These are phyloP conservation scores for Sorex fumeus DNA, from an alignment of 2,113 vertebrate genomes.

Conservation along the genomic window DNA sequence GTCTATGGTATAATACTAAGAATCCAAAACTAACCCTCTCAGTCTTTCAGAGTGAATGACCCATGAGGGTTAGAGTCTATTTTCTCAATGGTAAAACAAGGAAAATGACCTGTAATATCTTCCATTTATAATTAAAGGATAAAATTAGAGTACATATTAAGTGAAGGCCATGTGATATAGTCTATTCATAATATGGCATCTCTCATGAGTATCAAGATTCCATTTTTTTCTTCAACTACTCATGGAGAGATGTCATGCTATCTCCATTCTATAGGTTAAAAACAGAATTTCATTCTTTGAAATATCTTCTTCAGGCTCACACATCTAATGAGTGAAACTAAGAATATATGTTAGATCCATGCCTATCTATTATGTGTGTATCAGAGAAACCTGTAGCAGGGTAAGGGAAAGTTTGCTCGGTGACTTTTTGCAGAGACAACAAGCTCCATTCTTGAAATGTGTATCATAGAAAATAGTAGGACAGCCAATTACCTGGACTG, in stretches of 20 bases:
- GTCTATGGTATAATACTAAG: not conserved
- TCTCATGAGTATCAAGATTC: not conserved
- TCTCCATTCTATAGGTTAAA: not conserved
- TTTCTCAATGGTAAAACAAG: not conserved
- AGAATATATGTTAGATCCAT: no score
- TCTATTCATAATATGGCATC: not conserved
- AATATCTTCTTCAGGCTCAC: not conserved
- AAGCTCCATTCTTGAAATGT: not conserved
- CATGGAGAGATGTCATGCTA: not conserved
- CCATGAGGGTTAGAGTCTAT: not conserved
- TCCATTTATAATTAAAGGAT: not conserved
- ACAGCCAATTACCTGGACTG: not conserved
- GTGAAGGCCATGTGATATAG: no score
- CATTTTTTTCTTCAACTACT: conserved; percentile 28
- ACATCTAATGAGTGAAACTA: not conserved
- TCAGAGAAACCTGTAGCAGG: not conserved
- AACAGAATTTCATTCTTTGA: not conserved
- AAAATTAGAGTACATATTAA: not conserved
- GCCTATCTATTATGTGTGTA: not conserved
- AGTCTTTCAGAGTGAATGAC: not conserved
- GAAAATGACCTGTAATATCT: not conserved
- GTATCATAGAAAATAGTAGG: not conserved
- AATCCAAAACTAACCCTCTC: not conserved
- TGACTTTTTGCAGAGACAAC: not conserved
- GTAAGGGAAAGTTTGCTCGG: not conserved